Evolutionary conservation across 2,797 vertebrate species (phyloP).

Genomic region (Spea hammondii): DNA sequence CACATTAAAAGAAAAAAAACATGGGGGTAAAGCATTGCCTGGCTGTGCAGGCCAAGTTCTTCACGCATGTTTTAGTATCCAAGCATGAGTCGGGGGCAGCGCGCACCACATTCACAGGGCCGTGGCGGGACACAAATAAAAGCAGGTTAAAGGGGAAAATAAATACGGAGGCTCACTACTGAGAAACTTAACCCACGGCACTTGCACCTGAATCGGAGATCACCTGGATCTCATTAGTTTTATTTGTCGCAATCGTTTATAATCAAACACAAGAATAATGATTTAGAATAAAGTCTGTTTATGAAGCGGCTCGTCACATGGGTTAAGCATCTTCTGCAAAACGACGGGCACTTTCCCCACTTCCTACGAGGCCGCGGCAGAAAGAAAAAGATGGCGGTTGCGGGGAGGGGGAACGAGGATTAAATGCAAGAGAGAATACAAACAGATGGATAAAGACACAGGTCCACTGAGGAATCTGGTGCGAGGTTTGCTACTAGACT

Average conservation of each 20-base stretch:
- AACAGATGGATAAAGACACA: conserved; percentile 99
- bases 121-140: conserved; percentile 48
- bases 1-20: conserved; percentile 63
- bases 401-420: conserved; percentile 71
- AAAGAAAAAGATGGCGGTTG: conserved; percentile 54
- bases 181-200: conserved; percentile 34
- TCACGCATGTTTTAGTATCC: conserved; percentile 71
- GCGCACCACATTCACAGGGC: conserved; percentile 78
- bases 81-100: conserved; percentile 79
- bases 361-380: conserved; percentile 54
- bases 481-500: conserved; percentile 99
- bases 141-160: conserved; percentile 25
- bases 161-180: conserved; percentile 14
- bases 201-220: neutral
- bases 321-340: conserved; percentile 46
- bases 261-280: too few relatives aligned
- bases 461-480: conserved; percentile 99
- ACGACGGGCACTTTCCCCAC: conserved; percentile 64
- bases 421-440: conserved; percentile 95
- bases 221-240: too few relatives aligned
- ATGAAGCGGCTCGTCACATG: conserved; percentile 4
- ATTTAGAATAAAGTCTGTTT: neutral
- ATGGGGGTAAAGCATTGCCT: neutral
- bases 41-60: conserved; percentile 71
- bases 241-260: too few relatives aligned